Base-by-base conservation (phyloP, 2,888 invertebrate genomes). In the Anaspis maculata region DNA sequence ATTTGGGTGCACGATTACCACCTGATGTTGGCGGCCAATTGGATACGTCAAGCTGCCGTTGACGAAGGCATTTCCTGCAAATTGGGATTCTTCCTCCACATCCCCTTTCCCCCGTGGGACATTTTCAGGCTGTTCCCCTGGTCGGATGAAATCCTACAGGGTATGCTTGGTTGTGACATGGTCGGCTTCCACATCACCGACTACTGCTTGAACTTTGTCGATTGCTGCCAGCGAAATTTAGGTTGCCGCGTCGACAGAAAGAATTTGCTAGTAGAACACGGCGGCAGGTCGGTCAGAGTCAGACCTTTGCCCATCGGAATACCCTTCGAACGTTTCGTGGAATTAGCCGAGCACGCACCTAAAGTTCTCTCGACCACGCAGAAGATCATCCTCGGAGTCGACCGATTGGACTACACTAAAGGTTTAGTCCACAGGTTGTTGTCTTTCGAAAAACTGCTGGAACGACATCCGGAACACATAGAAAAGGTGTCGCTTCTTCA, bases 1-100 rank as follows among this genome's bases (percentile, higher is more conserved):
- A 79, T 94, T 2, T 94, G 94, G 94, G 77, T 94, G 13, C 94
- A 94, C 57, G 94, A 94, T 60, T 94, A 94, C 61, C 92, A 94
- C 59, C 72, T 94, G 11, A 90, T 92, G 89, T 67, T 91, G 54
- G 86, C 89, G 9, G 89, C 92, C 21, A 89, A 88, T 62, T 88
- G 88, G 77, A 83, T 94, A 45, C 76, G 92, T 61, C 85, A 88
- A 67, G 71, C 73, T 11, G 83, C 83, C 1, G 88, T 88, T 51
- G 85, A 87, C 52, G 78, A 79, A 48, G 75, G 78, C 36, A 69
- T 89, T 13, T 74, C 76, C 40, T 82, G 81, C 56, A 87, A 88
- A 59, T 66, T 92, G 44, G 91, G 89, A 15, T 94, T 94, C 70
- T 94, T 94, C 67, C 72, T 94, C 40, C 94, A 94, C 66, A 94